Evolutionary conservation across 2,113 vertebrate genomes (phyloP).

Genomic region (Mus spicilegus): DNA sequence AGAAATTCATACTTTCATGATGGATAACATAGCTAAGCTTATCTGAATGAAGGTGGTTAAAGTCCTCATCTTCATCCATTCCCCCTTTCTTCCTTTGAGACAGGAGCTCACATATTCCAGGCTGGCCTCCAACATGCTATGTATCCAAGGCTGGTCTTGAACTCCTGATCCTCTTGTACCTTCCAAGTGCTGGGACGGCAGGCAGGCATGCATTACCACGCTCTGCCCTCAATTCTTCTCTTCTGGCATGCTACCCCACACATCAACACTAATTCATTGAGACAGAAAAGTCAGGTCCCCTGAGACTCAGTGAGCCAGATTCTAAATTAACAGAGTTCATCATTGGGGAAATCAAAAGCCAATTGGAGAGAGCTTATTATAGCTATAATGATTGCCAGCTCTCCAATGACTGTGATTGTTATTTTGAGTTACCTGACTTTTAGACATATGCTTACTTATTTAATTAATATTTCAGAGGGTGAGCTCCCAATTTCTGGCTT

Average conservation of each 20-base stretch:
- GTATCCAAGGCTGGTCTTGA: not conserved
- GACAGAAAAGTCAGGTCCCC: slow-evolving; percentile 35
- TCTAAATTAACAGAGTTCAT: slow-evolving; percentile 33
- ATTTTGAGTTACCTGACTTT: not conserved
- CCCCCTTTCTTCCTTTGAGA: not conserved
- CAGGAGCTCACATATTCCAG: not conserved
- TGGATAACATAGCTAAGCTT: not conserved
- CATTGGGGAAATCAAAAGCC: slow-evolving; percentile 42
- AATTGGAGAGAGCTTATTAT: slow-evolving; percentile 20
- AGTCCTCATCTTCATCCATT: not conserved
- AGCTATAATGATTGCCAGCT: not conserved
- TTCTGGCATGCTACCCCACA: not conserved
- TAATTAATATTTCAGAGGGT: slow-evolving; percentile 61
- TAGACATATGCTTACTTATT: not conserved
- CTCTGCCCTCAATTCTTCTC: not conserved
- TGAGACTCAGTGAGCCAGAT: not conserved
- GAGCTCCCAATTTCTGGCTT: slow-evolving; percentile 43
- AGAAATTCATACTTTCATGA: not conserved
- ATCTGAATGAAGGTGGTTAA: not conserved
- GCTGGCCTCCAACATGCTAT: not conserved
- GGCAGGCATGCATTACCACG: not conserved
- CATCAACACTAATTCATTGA: not conserved
- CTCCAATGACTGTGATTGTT: not conserved
- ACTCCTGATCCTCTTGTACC: not conserved
- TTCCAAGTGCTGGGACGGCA: not conserved